These are phyloP conservation scores for Penaeus monodon DNA, from an alignment of 2,888 invertebrate genomes.

Conservation along the genomic window DNA sequence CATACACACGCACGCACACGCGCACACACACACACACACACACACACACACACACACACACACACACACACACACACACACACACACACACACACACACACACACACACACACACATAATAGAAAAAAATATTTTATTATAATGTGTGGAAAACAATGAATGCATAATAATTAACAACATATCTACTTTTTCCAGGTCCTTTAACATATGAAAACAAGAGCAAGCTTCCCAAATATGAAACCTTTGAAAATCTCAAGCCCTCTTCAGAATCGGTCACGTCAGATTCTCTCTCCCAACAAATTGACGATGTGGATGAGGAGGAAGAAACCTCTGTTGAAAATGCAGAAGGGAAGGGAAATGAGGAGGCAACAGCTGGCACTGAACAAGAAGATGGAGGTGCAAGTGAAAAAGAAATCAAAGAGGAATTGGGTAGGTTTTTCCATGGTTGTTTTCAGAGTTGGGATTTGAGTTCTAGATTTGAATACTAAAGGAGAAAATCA, in stretches of 20 bases:
- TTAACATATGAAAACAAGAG: slow-evolving; percentile 58
- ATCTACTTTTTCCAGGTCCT: slow-evolving; percentile 27
- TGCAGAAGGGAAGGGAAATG: slow-evolving; percentile 14
- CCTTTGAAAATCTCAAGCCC: slow-evolving; percentile 32
- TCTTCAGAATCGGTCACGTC: slow-evolving; percentile 30
- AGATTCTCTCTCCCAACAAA: slow-evolving; percentile 36
- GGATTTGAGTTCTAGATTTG: no score
- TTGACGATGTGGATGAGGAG: slow-evolving; percentile 25
- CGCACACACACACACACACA: no score
- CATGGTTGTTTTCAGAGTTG: no score
- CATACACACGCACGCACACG: no score
- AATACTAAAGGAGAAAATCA: no score
- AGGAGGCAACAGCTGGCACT: not conserved
- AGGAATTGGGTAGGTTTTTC: no score
- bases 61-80: no score
- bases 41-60: no score
- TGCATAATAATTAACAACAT: not conserved
- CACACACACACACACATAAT: no score
- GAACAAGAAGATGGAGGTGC: slow-evolving; percentile 19
- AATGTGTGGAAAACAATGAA: not conserved
- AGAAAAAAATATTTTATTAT: not conserved
- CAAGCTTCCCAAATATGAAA: slow-evolving; percentile 47
- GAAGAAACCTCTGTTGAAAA: slow-evolving; percentile 35
- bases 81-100: no score
- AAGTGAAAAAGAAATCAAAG: not conserved